Percentiles rank a stretch among this genome's conserved stretches.
These are phyloP conservation scores for Gyps fulvus DNA, from an alignment of 2,113 vertebrate species.

Conservation along the genomic window DNA sequence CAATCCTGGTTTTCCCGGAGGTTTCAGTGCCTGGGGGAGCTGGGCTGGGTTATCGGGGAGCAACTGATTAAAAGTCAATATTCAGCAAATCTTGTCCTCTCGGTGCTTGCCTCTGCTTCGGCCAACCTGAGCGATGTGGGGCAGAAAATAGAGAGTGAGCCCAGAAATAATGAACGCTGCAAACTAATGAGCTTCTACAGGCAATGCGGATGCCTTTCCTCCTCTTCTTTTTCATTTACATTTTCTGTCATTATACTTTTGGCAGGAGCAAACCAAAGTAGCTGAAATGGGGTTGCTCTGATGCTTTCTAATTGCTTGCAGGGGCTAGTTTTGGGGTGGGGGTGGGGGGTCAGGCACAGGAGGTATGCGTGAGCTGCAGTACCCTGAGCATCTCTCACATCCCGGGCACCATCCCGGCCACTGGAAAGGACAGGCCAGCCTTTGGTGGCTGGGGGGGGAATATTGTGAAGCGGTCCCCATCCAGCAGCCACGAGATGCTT, in stretches of 20 bases:
- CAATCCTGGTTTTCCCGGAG: accelerated
- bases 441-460: neutral
- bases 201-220: neutral
- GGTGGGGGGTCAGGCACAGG: accelerated
- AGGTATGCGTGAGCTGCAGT: accelerated
- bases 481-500: neutral
- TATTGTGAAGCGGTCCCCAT: neutral
- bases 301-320: neutral
- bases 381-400: accelerated
- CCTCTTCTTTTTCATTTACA: neutral
- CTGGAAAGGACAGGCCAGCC: neutral
- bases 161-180: neutral
- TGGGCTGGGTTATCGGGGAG: neutral
- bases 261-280: neutral
- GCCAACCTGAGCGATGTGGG: neutral
- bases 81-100: neutral
- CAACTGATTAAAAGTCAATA: neutral
- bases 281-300: accelerated
- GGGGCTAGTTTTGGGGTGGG: neutral
- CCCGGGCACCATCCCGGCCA: accelerated
- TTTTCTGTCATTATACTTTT: neutral
- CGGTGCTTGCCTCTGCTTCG: neutral
- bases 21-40: no score
- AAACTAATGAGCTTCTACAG: neutral
- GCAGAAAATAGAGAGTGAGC: neutral